phyloP scores from a whole-genome alignment of 2,113 vertebrate species.

The Hiodon tergisus region DNA sequence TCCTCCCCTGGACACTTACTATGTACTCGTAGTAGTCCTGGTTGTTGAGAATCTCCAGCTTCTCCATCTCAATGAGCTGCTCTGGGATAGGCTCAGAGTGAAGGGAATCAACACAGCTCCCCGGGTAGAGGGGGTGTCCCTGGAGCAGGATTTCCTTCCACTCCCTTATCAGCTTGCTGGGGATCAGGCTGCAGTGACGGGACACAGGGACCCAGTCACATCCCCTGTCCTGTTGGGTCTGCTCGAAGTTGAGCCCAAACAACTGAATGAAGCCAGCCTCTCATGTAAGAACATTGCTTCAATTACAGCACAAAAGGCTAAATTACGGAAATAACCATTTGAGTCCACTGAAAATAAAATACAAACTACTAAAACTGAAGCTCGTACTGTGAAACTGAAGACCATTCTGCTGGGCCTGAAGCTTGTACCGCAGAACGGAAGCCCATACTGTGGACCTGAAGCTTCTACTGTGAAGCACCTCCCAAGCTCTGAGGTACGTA shows the following conservation, averaged over 20 bases:
- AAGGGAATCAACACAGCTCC: slow-evolving; percentile 43
- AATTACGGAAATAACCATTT: no score
- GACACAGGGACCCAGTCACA: not conserved
- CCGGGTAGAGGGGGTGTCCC: slow-evolving; percentile 75
- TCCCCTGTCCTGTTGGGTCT: not conserved
- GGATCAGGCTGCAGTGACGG: slow-evolving; percentile 66
- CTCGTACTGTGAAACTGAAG: no score
- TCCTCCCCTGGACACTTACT: slow-evolving; percentile 63
- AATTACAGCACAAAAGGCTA: no score
- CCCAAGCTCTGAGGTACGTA: slow-evolving; percentile 52
- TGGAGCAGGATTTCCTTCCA: slow-evolving; percentile 82
- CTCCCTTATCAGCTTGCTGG: slow-evolving; percentile 71
- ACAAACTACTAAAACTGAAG: no score
- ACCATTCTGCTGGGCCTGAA: no score
- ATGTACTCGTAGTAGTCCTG: slow-evolving; percentile 85
- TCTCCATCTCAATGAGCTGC: slow-evolving; percentile 64
- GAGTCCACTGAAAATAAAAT: no score
- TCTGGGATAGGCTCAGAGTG: slow-evolving; percentile 42
- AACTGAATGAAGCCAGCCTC: no score
- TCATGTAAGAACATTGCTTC: no score
- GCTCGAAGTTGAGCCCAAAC: not conserved
- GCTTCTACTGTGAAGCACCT: not conserved
- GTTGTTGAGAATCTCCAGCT: slow-evolving; percentile 72
- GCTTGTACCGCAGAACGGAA: no score
- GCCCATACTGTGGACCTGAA: not conserved